Conservation (phyloP, 2,888 invertebrate genomes). For the Beris chalybata region DNA sequence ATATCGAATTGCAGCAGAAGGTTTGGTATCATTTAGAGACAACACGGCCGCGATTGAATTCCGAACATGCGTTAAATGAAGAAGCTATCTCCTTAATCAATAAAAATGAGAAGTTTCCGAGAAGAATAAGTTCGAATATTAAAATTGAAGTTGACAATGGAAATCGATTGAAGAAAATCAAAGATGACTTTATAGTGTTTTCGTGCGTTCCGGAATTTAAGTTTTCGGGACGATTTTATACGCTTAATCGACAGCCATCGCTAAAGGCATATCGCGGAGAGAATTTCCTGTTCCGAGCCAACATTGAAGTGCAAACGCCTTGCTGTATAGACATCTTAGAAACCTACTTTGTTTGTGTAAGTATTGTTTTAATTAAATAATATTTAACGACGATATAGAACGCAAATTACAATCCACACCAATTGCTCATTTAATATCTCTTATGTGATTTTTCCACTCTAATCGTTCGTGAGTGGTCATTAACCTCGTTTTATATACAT, state of each 20-base stretch:
- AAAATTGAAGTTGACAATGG: constrained; percentile 53
- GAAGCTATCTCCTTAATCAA: not conserved
- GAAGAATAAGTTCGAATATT: constrained; percentile 44
- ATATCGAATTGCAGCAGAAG: constrained; percentile 51
- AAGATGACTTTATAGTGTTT: constrained; percentile 50
- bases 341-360: constrained; percentile 56
- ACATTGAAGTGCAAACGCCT: constrained; percentile 50
- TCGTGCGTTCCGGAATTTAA: constrained; percentile 51
- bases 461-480: no score
- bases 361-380: constrained; percentile 38
- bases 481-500: no score
- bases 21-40: constrained; percentile 53
- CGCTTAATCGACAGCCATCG: constrained; percentile 51
- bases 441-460: no score
- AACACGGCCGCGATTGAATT: constrained; percentile 24
- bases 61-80: constrained; percentile 14
- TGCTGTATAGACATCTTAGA: constrained; percentile 54
- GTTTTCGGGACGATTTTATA: constrained; percentile 53
- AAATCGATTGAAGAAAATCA: constrained; percentile 50
- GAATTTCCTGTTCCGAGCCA: constrained; percentile 54
- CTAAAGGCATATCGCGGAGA: constrained; percentile 52
- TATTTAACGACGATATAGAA: not conserved
- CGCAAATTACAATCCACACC: no score
- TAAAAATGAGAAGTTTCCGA: constrained; percentile 16
- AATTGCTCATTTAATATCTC: no score